Evolutionary conservation across 2,797 vertebrate genomes (phyloP).

Genomic region (Nannoperca obscura): DNA sequence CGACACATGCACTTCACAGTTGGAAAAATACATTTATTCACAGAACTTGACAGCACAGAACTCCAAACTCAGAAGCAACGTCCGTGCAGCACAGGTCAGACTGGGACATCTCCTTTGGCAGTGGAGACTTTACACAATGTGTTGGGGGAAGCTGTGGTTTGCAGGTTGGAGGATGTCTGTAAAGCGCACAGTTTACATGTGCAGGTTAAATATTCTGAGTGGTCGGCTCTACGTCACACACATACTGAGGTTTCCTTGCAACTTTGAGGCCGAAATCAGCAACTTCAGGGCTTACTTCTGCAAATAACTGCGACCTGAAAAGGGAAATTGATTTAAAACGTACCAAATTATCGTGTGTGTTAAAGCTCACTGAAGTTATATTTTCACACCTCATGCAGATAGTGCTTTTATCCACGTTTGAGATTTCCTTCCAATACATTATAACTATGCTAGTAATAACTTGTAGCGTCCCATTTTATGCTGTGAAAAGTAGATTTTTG

Average conservation of each 20-base stretch:
- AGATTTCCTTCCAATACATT: too few relatives aligned
- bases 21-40: slow-evolving; percentile 89
- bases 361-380: slow-evolving; percentile 2
- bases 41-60: slow-evolving; percentile 66
- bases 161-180: slow-evolving; percentile 21
- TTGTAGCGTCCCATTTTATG: not conserved
- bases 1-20: slow-evolving; percentile 33
- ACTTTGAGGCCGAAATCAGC: not conserved
- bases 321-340: not conserved
- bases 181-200: slow-evolving; percentile 39
- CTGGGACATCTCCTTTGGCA: slow-evolving; percentile 66
- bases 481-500: not conserved
- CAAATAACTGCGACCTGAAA: not conserved
- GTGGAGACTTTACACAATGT: slow-evolving; percentile 39
- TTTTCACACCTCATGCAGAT: not conserved
- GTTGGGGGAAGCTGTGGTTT: slow-evolving; percentile 1
- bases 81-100: slow-evolving; percentile 71
- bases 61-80: slow-evolving; percentile 58
- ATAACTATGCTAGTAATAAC: too few relatives aligned
- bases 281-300: not conserved
- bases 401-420: not conserved
- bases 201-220: slow-evolving; percentile 41
- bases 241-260: not conserved
- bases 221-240: not conserved
- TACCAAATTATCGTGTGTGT: not conserved